Percentiles rank a stretch among this genome's conserved stretches.
Evolutionary conservation across 1,140 invertebrate species (phyloP).

Genomic region (Pantala flavescens): DNA sequence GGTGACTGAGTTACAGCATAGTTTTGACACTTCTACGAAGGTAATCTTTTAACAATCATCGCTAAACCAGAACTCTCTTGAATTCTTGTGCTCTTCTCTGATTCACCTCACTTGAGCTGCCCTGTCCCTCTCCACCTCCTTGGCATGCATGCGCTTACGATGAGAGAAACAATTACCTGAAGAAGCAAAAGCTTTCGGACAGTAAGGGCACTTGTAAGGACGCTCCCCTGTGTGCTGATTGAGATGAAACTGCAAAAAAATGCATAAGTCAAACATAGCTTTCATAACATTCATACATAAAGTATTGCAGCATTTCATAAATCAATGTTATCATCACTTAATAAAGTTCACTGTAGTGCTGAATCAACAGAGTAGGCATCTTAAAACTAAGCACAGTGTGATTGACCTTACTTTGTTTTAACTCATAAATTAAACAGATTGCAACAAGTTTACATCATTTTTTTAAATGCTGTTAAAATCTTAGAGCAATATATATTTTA

Average conservation of each 20-base stretch:
- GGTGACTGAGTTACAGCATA: too few relatives aligned
- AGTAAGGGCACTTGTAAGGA: slow-evolving; percentile 71
- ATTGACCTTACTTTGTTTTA: too few relatives aligned
- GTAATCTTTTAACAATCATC: background rate
- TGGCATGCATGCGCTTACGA: slow-evolving; percentile 59
- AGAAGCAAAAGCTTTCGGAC: slow-evolving; percentile 66
- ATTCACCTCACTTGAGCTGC: slow-evolving; percentile 23
- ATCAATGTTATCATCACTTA: too few relatives aligned
- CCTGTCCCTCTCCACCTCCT: slow-evolving; percentile 36
- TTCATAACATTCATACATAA: background rate
- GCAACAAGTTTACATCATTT: too few relatives aligned
- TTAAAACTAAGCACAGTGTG: too few relatives aligned
- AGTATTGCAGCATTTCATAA: too few relatives aligned
- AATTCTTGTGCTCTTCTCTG: background rate
- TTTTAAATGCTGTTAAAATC: too few relatives aligned
- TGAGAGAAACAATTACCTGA: slow-evolving; percentile 69
- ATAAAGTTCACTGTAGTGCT: too few relatives aligned
- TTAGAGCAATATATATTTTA: too few relatives aligned
- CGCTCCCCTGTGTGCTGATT: slow-evolving; percentile 70
- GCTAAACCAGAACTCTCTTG: background rate
- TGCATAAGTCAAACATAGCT: background rate
- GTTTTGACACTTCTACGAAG: too few relatives aligned
- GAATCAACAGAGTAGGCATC: too few relatives aligned
- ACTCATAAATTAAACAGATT: too few relatives aligned
- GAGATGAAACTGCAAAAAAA: slow-evolving; percentile 50